phyloP scores from a whole-genome alignment of 1,140 invertebrate genomes.

The Diachasmimorpha longicaudata region DNA sequence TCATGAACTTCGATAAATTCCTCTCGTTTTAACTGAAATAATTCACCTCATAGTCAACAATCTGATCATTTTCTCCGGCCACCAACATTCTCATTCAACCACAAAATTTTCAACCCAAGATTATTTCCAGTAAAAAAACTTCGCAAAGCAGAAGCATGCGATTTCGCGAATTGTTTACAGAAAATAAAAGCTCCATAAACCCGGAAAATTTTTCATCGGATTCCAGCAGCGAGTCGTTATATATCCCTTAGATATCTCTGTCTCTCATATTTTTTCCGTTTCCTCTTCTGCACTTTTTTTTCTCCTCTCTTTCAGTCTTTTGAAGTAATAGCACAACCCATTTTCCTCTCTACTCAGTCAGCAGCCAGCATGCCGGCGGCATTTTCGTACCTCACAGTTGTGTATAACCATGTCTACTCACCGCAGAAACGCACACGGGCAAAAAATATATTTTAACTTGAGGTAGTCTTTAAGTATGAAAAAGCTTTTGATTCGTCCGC shows the following conservation, averaged over 20 bases:
- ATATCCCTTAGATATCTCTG: neutral
- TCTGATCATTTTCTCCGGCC: no score
- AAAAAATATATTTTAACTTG: neutral
- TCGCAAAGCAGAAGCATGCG: neutral
- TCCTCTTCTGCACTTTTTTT: neutral
- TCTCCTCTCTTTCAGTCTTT: neutral
- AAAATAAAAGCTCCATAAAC: neutral
- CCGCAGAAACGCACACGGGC: neutral
- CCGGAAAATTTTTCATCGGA: neutral
- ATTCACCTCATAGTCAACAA: no score
- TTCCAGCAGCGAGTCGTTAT: neutral
- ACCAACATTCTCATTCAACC: no score
- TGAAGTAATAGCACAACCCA: conserved; percentile 4
- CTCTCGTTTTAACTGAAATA: no score
- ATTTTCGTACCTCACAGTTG: neutral
- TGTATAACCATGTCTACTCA: neutral
- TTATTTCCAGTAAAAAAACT: neutral
- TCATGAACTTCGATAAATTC: no score
- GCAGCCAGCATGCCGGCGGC: neutral
- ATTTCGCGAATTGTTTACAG: neutral
- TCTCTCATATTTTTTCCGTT: neutral
- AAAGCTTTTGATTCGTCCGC: neutral
- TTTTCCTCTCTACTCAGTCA: neutral
- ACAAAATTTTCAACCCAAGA: no score
- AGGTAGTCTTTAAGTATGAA: neutral